phyloP scores from a whole-genome alignment of 1,140 invertebrate species.

The Arctopsyche grandis region DNA sequence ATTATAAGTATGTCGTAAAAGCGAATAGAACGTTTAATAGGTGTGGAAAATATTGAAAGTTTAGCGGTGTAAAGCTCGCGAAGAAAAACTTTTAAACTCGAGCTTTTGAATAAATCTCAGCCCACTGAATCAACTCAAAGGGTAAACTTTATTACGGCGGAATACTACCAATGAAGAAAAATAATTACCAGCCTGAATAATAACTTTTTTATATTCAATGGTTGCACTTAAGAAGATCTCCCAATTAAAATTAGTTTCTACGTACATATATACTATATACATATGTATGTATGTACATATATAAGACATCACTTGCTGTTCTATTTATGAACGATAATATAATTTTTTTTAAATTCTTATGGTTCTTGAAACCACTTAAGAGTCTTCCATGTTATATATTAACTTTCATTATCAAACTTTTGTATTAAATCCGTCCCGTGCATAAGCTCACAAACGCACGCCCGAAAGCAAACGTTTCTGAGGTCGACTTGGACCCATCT shows the following conservation, averaged over 20 bases:
- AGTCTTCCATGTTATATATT: neutral
- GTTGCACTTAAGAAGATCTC: too few relatives aligned
- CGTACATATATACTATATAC: neutral
- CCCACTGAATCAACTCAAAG: neutral
- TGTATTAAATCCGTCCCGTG: neutral
- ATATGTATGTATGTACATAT: neutral
- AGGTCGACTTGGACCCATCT: neutral
- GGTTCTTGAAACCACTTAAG: too few relatives aligned
- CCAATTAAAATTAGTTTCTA: neutral
- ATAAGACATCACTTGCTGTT: neutral
- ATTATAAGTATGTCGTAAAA: too few relatives aligned
- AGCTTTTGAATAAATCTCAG: conserved; percentile 2
- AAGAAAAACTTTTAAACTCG: too few relatives aligned
- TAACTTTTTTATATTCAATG: too few relatives aligned
- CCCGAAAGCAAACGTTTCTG: neutral
- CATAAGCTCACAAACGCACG: neutral
- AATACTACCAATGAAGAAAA: conserved; percentile 5
- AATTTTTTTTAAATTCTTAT: too few relatives aligned
- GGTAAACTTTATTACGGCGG: conserved; percentile 5
- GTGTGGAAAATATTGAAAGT: too few relatives aligned
- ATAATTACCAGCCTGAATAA: neutral
- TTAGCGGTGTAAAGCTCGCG: too few relatives aligned
- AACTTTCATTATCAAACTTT: neutral
- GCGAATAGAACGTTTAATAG: too few relatives aligned
- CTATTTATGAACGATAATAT: too few relatives aligned